Evolutionary conservation across 2,888 invertebrate species (phyloP).

Genomic region (Ochropacha duplaris): DNA sequence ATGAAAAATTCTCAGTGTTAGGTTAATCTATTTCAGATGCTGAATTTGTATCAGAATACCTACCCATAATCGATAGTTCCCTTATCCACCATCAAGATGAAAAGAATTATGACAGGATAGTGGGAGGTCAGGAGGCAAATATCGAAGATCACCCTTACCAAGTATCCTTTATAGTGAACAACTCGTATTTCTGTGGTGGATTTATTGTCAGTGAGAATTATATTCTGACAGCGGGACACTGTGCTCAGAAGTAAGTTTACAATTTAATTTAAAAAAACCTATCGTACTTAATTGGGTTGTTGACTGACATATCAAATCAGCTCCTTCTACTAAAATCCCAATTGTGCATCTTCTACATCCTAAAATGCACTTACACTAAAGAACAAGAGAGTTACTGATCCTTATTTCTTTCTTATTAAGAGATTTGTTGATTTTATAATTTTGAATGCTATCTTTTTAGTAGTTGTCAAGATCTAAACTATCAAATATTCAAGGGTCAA

Average conservation of each 20-base stretch:
- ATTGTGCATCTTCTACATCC: too few species aligned
- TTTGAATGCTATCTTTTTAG: too few species aligned
- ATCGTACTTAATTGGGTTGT: too few species aligned
- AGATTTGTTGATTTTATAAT: not conserved
- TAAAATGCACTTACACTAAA: too few species aligned
- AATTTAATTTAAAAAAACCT: not conserved
- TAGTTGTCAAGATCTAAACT: too few species aligned
- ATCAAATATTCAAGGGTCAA: not conserved
- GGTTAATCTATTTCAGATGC: conserved; percentile 15
- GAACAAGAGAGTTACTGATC: too few species aligned
- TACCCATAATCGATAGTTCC: conserved; percentile 25
- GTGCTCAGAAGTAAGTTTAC: conserved; percentile 65
- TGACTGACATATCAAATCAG: too few species aligned
- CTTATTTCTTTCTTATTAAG: too few species aligned
- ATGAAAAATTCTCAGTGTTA: too few species aligned
- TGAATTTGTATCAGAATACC: conserved; percentile 20
- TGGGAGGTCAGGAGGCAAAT: conserved; percentile 64
- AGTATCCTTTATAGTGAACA: conserved; percentile 69
- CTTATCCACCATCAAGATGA: conserved; percentile 15
- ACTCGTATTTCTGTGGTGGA: conserved; percentile 74
- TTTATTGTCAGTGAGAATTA: conserved; percentile 70
- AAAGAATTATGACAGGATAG: conserved; percentile 53
- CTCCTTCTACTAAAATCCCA: too few species aligned
- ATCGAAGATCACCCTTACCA: conserved; percentile 71
- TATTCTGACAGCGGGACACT: conserved; percentile 77